These are phyloP conservation scores for Sphyrna mokarran DNA, from an alignment of 2,113 vertebrate genomes.

Conservation along the genomic window DNA sequence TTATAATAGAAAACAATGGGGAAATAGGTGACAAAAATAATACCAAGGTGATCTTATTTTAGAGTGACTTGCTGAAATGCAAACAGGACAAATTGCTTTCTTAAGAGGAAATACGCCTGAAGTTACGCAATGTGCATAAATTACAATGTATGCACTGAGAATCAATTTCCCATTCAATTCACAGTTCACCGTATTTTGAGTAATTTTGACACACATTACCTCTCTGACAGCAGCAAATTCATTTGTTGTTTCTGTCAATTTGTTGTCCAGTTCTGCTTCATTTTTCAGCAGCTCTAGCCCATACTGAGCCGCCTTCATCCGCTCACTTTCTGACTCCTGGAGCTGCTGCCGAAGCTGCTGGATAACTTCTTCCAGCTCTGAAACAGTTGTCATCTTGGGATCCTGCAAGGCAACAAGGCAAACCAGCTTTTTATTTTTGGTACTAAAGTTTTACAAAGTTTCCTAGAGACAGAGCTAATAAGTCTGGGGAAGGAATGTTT, in stretches of 20 bases:
- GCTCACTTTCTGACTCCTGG: conserved; percentile 68
- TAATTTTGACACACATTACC: not conserved
- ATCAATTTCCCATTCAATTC: not conserved
- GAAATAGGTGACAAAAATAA: not conserved
- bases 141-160: not conserved
- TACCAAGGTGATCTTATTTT: not conserved
- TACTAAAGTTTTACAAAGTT: not conserved
- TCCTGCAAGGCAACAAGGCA: not conserved
- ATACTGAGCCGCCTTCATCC: conserved; percentile 77
- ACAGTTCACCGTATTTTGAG: not conserved
- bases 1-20: not conserved
- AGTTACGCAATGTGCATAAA: not conserved
- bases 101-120: not conserved
- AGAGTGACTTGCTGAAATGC: not conserved
- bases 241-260: conserved; percentile 61
- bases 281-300: conserved; percentile 78
- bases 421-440: not conserved
- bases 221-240: conserved; percentile 26
- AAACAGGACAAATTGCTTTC: not conserved
- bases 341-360: conserved; percentile 62
- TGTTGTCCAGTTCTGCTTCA: conserved; percentile 72
- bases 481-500: not conserved
- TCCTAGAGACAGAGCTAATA: not conserved
- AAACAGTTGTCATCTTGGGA: conserved; percentile 12
- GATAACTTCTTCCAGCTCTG: conserved; percentile 54